A percentile compares a stretch with the other conserved stretches of the same genome.
phyloP scores from a whole-genome alignment of 1,140 invertebrate genomes.

The Tetraneura akinire region DNA sequence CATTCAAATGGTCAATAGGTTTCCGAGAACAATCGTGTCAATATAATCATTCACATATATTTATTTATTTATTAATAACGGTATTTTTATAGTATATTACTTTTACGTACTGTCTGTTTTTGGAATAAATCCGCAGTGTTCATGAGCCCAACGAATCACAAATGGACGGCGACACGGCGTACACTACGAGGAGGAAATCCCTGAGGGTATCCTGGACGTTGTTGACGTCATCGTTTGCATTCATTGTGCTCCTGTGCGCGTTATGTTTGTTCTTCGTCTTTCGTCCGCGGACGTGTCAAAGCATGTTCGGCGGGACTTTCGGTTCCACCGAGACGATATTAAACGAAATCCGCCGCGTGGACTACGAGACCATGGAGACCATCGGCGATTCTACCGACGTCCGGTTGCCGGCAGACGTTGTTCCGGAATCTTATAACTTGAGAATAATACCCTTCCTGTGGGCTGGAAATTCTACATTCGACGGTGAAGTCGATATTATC shows the following conservation, averaged over 20 bases:
- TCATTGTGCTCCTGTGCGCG: slow-evolving; percentile 24
- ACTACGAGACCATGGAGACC: slow-evolving; percentile 22
- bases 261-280: slow-evolving; percentile 36
- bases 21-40: too few species aligned
- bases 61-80: too few species aligned
- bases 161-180: slow-evolving; percentile 16
- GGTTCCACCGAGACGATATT: slow-evolving; percentile 32
- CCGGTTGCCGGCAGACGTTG: slow-evolving; percentile 67
- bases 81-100: too few species aligned
- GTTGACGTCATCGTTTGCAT: slow-evolving; percentile 28
- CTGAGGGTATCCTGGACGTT: neutral
- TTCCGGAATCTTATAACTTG: slow-evolving; percentile 70
- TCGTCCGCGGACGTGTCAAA: neutral
- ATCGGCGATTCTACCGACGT: slow-evolving; percentile 59
- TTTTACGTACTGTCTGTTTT: too few species aligned
- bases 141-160: slow-evolving; percentile 13
- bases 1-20: too few species aligned
- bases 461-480: slow-evolving; percentile 74
- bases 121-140: neutral
- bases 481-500: slow-evolving; percentile 71
- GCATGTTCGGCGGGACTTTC: too few species aligned
- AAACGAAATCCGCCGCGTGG: neutral
- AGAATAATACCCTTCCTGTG: slow-evolving; percentile 71
- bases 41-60: too few species aligned
- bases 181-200: neutral